Evolutionary conservation across 92 coral and sea anemone genomes (phyloP).

Genomic region (Pocillopora grandis): DNA sequence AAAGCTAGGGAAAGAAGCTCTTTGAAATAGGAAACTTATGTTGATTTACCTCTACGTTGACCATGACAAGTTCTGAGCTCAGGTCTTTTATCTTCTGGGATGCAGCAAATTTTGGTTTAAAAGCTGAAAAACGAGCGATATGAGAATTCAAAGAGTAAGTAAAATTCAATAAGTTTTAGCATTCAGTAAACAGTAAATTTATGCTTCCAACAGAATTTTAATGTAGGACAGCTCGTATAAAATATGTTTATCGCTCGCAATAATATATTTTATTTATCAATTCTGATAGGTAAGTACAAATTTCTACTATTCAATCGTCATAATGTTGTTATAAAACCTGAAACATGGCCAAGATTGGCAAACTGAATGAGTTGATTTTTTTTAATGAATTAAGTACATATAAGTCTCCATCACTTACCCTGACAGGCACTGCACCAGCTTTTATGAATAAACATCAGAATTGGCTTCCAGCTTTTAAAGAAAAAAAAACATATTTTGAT

Average conservation of each 20-base stretch:
- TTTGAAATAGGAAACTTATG: no score
- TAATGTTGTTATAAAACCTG: no score
- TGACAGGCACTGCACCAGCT: constrained; percentile 92
- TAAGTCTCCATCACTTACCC: constrained; percentile 45
- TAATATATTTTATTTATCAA: no score
- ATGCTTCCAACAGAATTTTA: no score
- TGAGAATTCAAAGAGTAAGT: neutral
- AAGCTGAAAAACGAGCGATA: constrained; percentile 39
- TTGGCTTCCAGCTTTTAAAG: constrained; percentile 75
- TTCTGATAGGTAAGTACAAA: no score
- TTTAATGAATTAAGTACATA: neutral
- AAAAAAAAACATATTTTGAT: neutral
- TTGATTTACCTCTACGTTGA: constrained; percentile 80
- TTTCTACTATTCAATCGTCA: no score
- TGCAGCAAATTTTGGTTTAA: constrained; percentile 77
- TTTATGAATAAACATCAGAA: constrained; percentile 83
- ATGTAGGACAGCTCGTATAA: no score
- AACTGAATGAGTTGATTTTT: neutral
- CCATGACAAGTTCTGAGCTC: constrained; percentile 87
- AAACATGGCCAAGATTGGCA: neutral
- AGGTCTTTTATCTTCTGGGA: constrained; percentile 67
- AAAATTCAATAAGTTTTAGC: neutral
- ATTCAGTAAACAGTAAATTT: no score
- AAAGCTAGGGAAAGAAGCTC: no score
- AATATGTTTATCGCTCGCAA: no score